These are phyloP conservation scores for Unio pictorum DNA, from an alignment of 2,888 invertebrate species.

Conservation along the genomic window DNA sequence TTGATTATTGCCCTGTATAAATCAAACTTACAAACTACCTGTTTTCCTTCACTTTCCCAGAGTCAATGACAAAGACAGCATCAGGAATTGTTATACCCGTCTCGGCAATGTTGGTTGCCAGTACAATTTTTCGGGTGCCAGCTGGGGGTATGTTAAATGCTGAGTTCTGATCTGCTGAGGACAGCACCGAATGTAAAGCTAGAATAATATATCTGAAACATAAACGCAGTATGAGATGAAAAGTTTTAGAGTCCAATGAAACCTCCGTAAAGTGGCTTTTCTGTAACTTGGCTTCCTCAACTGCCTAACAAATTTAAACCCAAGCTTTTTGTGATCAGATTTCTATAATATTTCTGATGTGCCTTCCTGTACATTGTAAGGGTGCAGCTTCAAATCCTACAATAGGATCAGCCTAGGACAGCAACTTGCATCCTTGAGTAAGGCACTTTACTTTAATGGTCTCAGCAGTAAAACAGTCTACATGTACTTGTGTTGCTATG, in stretches of 20 bases:
- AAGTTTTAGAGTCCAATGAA: neutral
- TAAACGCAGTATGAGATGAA: neutral
- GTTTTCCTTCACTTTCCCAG: constrained; percentile 68
- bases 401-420: too few relatives aligned
- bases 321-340: too few relatives aligned
- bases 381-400: too few relatives aligned
- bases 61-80: constrained; percentile 69
- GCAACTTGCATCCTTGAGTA: too few relatives aligned
- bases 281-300: too few relatives aligned
- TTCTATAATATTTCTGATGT: too few relatives aligned
- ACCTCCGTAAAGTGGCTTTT: neutral
- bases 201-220: constrained; percentile 57
- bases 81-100: constrained; percentile 70
- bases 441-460: too few relatives aligned
- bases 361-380: too few relatives aligned
- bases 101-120: constrained; percentile 70
- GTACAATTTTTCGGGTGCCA: constrained; percentile 65
- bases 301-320: too few relatives aligned
- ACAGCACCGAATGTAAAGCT: constrained; percentile 68
- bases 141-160: constrained; percentile 60
- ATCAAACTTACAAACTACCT: constrained; percentile 39
- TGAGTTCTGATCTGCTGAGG: constrained; percentile 62
- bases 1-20: too few relatives aligned
- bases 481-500: too few relatives aligned
- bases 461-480: too few relatives aligned